These are phyloP conservation scores for Geopemphigus sp. DNA, from an alignment of 1,140 invertebrate genomes.

Conservation along the genomic window DNA sequence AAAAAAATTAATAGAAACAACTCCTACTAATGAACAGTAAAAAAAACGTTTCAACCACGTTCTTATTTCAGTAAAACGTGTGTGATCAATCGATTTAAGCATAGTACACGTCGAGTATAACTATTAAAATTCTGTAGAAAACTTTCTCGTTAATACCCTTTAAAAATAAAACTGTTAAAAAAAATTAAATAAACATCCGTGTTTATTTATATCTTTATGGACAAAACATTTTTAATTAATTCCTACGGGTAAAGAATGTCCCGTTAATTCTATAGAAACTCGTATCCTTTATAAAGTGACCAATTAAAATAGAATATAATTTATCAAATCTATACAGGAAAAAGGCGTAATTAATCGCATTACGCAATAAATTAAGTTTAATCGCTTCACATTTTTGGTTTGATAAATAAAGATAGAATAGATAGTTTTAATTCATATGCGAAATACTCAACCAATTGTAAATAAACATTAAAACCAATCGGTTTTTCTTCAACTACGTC, in stretches of 20 bases:
- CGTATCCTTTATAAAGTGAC: too few species aligned
- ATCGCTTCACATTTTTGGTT: too few species aligned
- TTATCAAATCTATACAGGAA: too few species aligned
- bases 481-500: too few species aligned
- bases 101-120: not conserved
- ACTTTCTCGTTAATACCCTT: not conserved
- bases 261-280: not conserved
- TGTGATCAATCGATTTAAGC: not conserved
- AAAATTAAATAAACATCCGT: not conserved
- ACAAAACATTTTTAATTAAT: conserved; percentile 3
- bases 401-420: too few species aligned
- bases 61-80: conserved; percentile 13
- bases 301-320: too few species aligned
- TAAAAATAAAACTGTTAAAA: not conserved
- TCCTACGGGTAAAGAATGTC: not conserved
- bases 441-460: too few species aligned
- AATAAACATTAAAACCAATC: too few species aligned
- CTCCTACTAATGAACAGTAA: not conserved
- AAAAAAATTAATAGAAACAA: not conserved
- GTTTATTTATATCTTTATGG: not conserved
- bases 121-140: not conserved
- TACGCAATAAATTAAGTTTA: too few species aligned
- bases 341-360: too few species aligned
- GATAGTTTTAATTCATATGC: too few species aligned
- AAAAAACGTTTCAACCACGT: not conserved